Percentiles rank a stretch among this genome's conserved stretches.
Evolutionary conservation across 1,140 invertebrate genomes (phyloP).

Genomic region (Plectrocnemia conspersa): DNA sequence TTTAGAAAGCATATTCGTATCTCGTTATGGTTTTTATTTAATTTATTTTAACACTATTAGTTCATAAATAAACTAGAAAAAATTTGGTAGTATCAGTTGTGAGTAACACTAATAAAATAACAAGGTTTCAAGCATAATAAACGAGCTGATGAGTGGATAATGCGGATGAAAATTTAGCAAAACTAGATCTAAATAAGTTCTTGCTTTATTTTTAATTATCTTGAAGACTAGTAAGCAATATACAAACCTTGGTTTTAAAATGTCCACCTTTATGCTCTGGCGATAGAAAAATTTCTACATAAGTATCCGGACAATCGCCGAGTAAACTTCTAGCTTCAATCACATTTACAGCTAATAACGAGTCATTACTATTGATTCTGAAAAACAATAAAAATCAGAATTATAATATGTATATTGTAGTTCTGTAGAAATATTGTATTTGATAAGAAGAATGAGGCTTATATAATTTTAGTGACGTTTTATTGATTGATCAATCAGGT

Average conservation of each 20-base stretch:
- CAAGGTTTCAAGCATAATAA: too few species aligned
- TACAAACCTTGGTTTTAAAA: slow-evolving; percentile 32
- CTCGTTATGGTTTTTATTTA: too few species aligned
- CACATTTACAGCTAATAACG: slow-evolving; percentile 32
- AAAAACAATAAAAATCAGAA: slow-evolving; percentile 2
- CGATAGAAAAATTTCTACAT: slow-evolving; percentile 33
- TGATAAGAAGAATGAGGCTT: too few species aligned
- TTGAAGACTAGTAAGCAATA: not conserved
- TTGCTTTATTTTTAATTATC: not conserved
- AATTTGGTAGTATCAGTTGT: too few species aligned
- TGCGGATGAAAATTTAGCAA: not conserved
- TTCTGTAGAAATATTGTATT: not conserved
- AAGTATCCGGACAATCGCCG: slow-evolving; percentile 32
- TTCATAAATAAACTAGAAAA: too few species aligned
- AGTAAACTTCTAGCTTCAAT: slow-evolving; percentile 33
- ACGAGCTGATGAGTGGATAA: too few species aligned
- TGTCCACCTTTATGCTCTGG: slow-evolving; percentile 32
- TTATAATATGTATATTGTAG: not conserved
- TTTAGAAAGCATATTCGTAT: too few species aligned
- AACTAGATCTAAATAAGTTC: not conserved
- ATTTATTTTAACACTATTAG: too few species aligned
- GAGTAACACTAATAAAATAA: too few species aligned
- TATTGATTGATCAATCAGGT: too few species aligned
- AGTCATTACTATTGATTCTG: slow-evolving; percentile 32
- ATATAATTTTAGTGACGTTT: too few species aligned